Base-by-base conservation (phyloP, 1,140 invertebrate species). In the Achroia grisella region DNA sequence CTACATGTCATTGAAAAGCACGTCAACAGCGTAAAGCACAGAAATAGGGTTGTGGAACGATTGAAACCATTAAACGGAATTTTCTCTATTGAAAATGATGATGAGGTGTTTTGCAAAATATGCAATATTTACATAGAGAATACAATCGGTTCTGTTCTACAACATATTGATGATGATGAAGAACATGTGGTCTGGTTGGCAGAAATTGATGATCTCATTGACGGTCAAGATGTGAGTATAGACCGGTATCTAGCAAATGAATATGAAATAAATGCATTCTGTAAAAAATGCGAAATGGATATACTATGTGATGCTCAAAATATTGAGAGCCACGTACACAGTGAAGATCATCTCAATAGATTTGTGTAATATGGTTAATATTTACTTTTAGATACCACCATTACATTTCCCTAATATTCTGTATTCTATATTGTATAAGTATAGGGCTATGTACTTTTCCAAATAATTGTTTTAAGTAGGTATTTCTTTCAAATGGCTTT, bases 101-200 rank as follows among this genome's bases (percentile, higher is more conserved):
- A 68, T 15, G 70, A 75, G 31, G 43, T 73, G 1, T 79, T 70
- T 71, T 79, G 75, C 48, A 79, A 79, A 55, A 44, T 79, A 2
- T 79, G 75, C 34, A 54, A 75, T 48, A 48, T 39, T 10, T 77
- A 70, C 36, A 52, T 79, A 15, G 64, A 70, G 0, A 69, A 75
- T 15, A 56, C 58, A 1, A 56, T 63, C 1, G 34, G 33, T 8
- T 44, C 48, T 17, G 35, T 76, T 8, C 39, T 75, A 6, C 52
- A 67, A 3, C 76, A 80, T 33, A 67, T 73, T 45, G 67, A 77
- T 57, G 62, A 71, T 37, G 57, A 75, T 47, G 47, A 53, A 1
- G 37, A 56, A 5, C 76, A 80, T 44, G 56, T 67, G 29, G 51
- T 61, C 1, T 80, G 73, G 76, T 67, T 80, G 29, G 42, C 58